Percentiles rank a stretch among this genome's conserved stretches.
phyloP scores from a whole-genome alignment of 2,113 vertebrate species.

The Gobiocypris rarus region DNA sequence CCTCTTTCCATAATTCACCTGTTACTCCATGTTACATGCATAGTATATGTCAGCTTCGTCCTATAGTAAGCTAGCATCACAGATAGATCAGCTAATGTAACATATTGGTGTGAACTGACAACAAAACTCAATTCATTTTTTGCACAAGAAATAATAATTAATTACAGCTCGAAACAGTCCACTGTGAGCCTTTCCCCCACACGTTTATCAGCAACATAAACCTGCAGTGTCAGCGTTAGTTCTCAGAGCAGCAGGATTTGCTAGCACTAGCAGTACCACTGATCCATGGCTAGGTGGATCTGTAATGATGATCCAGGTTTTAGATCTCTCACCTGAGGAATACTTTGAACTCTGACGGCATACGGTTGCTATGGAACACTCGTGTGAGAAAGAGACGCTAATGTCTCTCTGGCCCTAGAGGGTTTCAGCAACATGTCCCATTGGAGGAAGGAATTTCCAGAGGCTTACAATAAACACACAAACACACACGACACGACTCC shows the following conservation, averaged over 20 bases:
- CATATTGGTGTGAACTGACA: background rate
- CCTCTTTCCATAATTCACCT: background rate
- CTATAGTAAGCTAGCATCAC: background rate
- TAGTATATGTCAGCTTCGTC: background rate
- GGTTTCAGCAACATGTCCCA: constrained; percentile 13
- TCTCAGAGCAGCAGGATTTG: background rate
- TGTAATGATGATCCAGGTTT: constrained; percentile 25
- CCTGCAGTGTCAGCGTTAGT: background rate
- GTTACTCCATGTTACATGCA: background rate
- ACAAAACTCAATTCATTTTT: background rate
- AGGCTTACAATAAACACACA: constrained; percentile 26
- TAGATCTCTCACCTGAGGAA: constrained; percentile 33
- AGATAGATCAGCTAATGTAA: background rate
- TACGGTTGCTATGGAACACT: constrained; percentile 3
- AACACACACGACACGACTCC: background rate
- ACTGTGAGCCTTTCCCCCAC: too few species aligned
- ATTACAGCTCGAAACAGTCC: background rate
- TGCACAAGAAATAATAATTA: background rate
- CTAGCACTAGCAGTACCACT: constrained; percentile 2
- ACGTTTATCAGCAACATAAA: background rate
- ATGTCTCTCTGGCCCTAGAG: constrained; percentile 9
- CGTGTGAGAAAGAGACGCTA: constrained; percentile 27
- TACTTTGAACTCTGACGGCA: constrained; percentile 26
- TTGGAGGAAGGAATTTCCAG: constrained; percentile 32
- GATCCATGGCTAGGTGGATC: constrained; percentile 20